Base-by-base conservation (phyloP, 2,113 vertebrate genomes). In the Danionella cerebrum region DNA sequence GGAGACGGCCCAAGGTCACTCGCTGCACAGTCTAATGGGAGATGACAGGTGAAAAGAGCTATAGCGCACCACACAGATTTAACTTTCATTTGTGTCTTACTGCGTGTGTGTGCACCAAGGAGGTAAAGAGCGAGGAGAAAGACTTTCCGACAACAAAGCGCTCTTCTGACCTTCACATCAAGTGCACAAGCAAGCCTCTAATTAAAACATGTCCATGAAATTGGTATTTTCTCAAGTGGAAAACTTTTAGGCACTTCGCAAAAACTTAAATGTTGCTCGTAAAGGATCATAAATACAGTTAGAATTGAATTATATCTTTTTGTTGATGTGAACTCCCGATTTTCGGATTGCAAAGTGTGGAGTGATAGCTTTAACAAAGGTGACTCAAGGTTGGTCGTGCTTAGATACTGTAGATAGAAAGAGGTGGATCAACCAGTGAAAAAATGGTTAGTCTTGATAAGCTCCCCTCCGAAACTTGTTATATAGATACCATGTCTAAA, bases 41-140 rank as follows among this genome's bases (percentile, higher is more conserved):
- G 84, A 79, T 89, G 86, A 88, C 88, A 89, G 82, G 86, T 86
- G 82, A 87, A 85, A 84, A 83, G 76, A 84, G 75, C 70, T 59
- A 74, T 79, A 75, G 76, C 73, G 79, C 76, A 87, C 80, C 82
- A 82, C 70, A 74, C 65, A 71, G 77, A 86, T 87, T 83, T 82
- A 82, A 84, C 77, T 77, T 76, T 70, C 75, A 85, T 80, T 83
- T 84, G 82, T 78, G 67, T 52, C 74, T 65, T 41, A 50, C 44
- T 38, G 54, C 18, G 39, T 47, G 19, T 51, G 44, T 50, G 60
- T 65, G 33, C 13, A 36, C 53, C 31, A 36, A 16, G 4, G 39
- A 22, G 55, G n/a, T 33, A 5, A 45, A 47, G 13, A 21, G 63
- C 36, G 10, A 25, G 18, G 27, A 48, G 29, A 44, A 8, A 53